Evolutionary conservation across 2,888 invertebrate genomes (phyloP).

Genomic region (Brenthis daphne): DNA sequence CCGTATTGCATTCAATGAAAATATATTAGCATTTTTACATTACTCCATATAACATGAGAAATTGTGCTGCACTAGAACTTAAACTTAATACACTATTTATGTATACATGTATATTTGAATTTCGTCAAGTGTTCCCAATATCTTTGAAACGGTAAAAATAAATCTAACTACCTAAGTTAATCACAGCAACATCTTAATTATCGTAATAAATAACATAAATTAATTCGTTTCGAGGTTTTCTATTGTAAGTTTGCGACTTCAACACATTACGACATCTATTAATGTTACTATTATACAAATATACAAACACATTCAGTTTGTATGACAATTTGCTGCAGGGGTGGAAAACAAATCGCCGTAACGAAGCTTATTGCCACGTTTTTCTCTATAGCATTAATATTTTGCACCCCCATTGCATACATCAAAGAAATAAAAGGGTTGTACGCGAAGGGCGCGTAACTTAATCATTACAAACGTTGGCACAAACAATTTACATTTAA

Average conservation of each 20-base stretch:
- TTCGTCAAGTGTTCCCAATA: constrained; percentile 41
- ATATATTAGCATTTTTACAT: constrained; percentile 57
- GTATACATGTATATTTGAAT: constrained; percentile 49
- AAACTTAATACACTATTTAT: constrained; percentile 39
- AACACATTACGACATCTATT: constrained; percentile 66
- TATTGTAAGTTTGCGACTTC: constrained; percentile 51
- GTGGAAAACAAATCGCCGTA: constrained; percentile 72
- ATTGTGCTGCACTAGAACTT: constrained; percentile 54
- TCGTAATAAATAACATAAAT: constrained; percentile 70
- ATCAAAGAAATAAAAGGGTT: constrained; percentile 80
- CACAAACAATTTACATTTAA: constrained; percentile 77
- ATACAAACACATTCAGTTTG: constrained; percentile 71
- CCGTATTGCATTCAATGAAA: constrained; percentile 76
- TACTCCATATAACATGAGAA: constrained; percentile 39
- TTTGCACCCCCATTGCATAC: constrained; percentile 76
- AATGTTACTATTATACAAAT: constrained; percentile 64
- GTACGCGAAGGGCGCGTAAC: constrained; percentile 71
- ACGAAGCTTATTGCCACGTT: constrained; percentile 74
- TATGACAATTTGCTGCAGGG: constrained; percentile 69
- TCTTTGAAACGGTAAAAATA: constrained; percentile 50
- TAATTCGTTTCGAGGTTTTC: constrained; percentile 64
- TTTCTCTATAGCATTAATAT: constrained; percentile 73
- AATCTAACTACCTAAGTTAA: constrained; percentile 59
- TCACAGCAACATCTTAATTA: constrained; percentile 69
- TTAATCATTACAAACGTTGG: constrained; percentile 79